Evolutionary conservation across 2,888 invertebrate species (phyloP).

Genomic region (Psococerastis gibbosa): DNA sequence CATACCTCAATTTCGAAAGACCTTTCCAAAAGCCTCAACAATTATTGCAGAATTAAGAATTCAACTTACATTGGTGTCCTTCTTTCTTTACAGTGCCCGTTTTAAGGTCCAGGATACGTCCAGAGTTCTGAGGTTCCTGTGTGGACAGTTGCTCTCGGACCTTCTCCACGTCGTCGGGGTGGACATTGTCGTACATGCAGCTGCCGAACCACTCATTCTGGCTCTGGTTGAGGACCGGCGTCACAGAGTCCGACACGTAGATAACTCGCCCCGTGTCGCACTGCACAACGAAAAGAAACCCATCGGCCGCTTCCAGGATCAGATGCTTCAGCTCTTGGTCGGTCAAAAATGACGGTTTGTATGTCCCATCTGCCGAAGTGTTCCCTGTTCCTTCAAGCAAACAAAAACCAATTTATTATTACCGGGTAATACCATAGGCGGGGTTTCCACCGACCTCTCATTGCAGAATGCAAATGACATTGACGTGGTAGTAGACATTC

Average conservation of each 20-base stretch:
- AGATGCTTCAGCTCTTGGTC: slow-evolving; percentile 98
- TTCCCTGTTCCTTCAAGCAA: slow-evolving; percentile 68
- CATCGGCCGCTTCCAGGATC: slow-evolving; percentile 97
- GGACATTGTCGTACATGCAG: slow-evolving; percentile 88
- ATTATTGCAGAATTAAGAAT: neutral
- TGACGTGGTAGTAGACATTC: too few relatives aligned
- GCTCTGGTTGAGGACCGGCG: slow-evolving; percentile 90
- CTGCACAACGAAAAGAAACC: slow-evolving; percentile 89
- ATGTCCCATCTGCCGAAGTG: slow-evolving; percentile 89
- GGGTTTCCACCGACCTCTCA: too few relatives aligned
- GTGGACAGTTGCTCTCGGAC: slow-evolving; percentile 94
- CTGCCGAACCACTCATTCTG: slow-evolving; percentile 97
- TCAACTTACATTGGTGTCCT: slow-evolving; percentile 80
- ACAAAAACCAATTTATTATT: too few relatives aligned
- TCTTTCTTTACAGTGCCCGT: slow-evolving; percentile 98
- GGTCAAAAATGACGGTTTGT: slow-evolving; percentile 96
- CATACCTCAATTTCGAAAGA: too few relatives aligned
- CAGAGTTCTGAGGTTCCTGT: slow-evolving; percentile 88
- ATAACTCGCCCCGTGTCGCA: slow-evolving; percentile 95
- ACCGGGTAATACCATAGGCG: too few relatives aligned
- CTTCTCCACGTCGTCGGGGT: slow-evolving; percentile 94
- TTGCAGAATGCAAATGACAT: too few relatives aligned
- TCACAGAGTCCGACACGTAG: slow-evolving; percentile 96
- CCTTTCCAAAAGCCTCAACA: slow-evolving; percentile 3
- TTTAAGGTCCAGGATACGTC: slow-evolving; percentile 89